Conservation (phyloP, 2,113 vertebrate species). For the Tricholaema leucomelas region DNA sequence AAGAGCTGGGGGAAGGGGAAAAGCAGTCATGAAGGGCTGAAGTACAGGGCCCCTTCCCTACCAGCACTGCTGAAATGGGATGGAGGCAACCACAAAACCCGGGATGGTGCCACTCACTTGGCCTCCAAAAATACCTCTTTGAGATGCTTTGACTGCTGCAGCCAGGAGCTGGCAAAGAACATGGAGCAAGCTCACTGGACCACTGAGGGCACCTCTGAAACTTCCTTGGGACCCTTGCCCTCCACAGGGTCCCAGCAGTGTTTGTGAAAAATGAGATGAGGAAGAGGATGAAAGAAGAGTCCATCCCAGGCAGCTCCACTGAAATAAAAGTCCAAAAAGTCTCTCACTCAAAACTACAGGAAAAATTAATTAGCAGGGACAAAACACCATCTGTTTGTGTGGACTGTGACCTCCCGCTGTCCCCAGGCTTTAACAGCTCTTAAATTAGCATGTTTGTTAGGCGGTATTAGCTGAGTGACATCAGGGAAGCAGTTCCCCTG, state of each 20-base stretch:
- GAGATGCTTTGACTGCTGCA: rapidly evolving
- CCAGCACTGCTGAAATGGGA: rapidly evolving
- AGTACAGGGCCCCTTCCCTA: rapidly evolving
- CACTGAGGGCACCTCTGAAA: not conserved
- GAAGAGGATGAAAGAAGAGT: not conserved
- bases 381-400: slow-evolving; percentile 56
- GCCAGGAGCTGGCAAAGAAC: rapidly evolving
- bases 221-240: rapidly evolving
- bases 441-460: slow-evolving; percentile 23
- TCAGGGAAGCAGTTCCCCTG: not conserved
- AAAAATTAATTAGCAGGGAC: slow-evolving; percentile 56
- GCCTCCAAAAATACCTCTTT: not conserved
- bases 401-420: slow-evolving; percentile 4
- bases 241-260: not conserved
- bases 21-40: rapidly evolving
- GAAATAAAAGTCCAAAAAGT: slow-evolving; percentile 7
- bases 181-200: rapidly evolving
- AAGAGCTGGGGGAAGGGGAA: not conserved
- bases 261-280: not conserved
- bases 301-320: not conserved
- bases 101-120: not conserved
- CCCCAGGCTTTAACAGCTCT: slow-evolving; percentile 23
- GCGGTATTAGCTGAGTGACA: not conserved
- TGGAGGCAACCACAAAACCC: not conserved
- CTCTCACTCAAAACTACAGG: not conserved